Conservation (phyloP, 2,113 vertebrate genomes). For the Myiagra hebetior region DNA sequence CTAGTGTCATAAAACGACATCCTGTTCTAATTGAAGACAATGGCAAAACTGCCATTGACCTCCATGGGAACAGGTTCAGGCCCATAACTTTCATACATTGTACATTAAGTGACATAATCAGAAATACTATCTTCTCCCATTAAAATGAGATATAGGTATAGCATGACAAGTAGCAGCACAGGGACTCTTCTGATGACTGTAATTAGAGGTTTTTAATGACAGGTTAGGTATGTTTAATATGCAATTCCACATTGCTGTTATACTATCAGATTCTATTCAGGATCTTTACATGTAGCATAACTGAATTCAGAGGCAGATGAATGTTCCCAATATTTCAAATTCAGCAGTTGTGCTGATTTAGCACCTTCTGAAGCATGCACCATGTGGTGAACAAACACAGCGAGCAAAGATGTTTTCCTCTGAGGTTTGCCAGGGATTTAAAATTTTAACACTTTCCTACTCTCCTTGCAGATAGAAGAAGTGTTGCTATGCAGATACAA, state of each 20-base stretch:
- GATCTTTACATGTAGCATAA: not conserved
- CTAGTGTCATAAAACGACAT: not conserved
- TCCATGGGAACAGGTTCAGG: conserved; percentile 45
- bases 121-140: conserved; percentile 51
- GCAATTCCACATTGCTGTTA: conserved; percentile 28
- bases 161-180: conserved; percentile 32
- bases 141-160: conserved; percentile 35
- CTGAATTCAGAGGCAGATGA: conserved; percentile 25
- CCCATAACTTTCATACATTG: conserved; percentile 35
- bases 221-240: conserved; percentile 58
- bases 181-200: conserved; percentile 12
- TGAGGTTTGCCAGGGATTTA: conserved; percentile 14
- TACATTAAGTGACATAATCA: conserved; percentile 41
- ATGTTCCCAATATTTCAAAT: conserved; percentile 31
- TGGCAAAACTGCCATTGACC: conserved; percentile 57
- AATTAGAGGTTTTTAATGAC: conserved; percentile 61
- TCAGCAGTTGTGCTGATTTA: conserved; percentile 52
- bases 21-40: conserved; percentile 42
- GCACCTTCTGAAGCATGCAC: conserved; percentile 16
- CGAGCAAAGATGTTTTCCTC: conserved; percentile 37
- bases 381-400: conserved; percentile 45
- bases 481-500: not conserved
- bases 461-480: not conserved
- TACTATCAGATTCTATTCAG: not conserved
- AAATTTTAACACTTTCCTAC: conserved; percentile 31